Percentiles rank a stretch among this genome's conserved stretches.
Evolutionary conservation across 2,888 invertebrate species (phyloP).

Genomic region (Lasioglossum oenotherae): DNA sequence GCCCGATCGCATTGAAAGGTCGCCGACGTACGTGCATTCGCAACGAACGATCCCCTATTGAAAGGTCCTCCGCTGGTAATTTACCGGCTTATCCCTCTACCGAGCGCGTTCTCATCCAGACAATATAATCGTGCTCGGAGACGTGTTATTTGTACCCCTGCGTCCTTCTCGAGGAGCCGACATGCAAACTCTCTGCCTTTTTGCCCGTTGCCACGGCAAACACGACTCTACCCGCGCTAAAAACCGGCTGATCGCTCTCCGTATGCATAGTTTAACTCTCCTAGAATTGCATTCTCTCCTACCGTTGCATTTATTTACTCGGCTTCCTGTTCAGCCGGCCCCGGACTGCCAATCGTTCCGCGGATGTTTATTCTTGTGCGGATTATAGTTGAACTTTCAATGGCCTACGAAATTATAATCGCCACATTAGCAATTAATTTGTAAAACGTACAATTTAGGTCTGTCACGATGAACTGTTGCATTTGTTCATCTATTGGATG

Average conservation of each 20-base stretch:
- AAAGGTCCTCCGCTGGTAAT: slow-evolving; percentile 37
- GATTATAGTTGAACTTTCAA: too few species aligned
- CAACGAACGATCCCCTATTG: neutral
- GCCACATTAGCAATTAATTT: too few species aligned
- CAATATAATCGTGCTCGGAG: neutral
- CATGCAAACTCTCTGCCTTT: neutral
- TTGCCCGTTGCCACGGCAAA: neutral
- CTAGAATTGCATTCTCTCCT: neutral
- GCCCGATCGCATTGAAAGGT: slow-evolving; percentile 56
- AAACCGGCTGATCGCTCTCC: neutral
- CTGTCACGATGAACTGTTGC: too few species aligned
- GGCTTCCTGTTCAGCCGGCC: neutral
- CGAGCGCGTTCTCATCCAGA: neutral
- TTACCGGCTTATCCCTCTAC: slow-evolving; percentile 22
- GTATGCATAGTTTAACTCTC: neutral
- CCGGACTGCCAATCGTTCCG: too few species aligned
- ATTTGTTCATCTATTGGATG: too few species aligned
- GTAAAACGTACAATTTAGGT: too few species aligned
- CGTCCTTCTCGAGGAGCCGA: neutral
- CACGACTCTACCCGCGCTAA: neutral
- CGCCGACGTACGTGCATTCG: neutral
- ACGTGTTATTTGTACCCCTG: neutral
- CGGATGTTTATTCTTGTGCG: too few species aligned
- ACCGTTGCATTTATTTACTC: neutral
- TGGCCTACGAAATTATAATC: too few species aligned